These are phyloP conservation scores for Zapornia atra DNA, from an alignment of 2,113 vertebrate genomes.

Conservation along the genomic window DNA sequence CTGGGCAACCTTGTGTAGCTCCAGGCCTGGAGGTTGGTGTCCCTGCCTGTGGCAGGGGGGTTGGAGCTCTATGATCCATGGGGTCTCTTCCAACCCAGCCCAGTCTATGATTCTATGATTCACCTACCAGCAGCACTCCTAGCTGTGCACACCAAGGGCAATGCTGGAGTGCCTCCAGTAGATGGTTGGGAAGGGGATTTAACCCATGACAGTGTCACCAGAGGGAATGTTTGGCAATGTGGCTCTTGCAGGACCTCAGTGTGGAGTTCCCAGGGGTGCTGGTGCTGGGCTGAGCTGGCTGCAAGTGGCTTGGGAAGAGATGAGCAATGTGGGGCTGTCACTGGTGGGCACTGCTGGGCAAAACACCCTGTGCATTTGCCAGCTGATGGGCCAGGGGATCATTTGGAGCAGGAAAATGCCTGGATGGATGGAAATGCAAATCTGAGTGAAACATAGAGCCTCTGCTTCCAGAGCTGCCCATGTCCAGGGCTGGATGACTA, in stretches of 20 bases:
- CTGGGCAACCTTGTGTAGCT: no score
- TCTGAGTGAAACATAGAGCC: not conserved
- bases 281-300: not conserved
- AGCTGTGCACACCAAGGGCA: fast-evolving
- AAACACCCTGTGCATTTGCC: not conserved
- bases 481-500: not conserved
- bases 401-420: not conserved
- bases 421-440: not conserved
- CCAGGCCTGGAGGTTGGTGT: no score
- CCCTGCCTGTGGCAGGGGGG: no score
- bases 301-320: not conserved
- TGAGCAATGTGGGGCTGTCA: not conserved
- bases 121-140: not conserved
- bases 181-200: not conserved
- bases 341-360: not conserved
- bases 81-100: no score
- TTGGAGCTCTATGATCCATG: no score
- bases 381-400: not conserved
- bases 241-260: not conserved
- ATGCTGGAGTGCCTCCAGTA: not conserved
- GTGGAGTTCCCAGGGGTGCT: not conserved
- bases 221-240: not conserved
- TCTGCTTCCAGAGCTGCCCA: fast-evolving
- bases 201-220: not conserved
- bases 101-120: no score